phyloP scores from a whole-genome alignment of 2,888 invertebrate species.

The Tenthredo mesomela region DNA sequence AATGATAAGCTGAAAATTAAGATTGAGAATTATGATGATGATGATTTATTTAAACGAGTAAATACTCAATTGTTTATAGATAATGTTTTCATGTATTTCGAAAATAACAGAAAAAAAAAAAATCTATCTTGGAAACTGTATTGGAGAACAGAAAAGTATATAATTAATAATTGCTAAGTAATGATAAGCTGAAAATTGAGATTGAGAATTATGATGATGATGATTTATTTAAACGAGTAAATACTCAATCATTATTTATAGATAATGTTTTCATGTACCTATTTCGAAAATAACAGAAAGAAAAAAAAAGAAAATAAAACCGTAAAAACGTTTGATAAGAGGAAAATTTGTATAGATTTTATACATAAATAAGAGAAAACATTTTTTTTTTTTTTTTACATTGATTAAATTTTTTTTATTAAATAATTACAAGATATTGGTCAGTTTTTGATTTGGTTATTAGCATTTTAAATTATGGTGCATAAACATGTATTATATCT shows the following conservation, averaged over 20 bases:
- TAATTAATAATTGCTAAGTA: not conserved
- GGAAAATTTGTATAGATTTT: not conserved
- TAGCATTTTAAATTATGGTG: constrained; percentile 25
- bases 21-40: not conserved
- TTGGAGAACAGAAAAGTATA: not conserved
- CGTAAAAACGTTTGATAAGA: not conserved
- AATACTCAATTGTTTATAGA: not conserved
- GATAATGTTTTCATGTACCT: not conserved
- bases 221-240: not conserved
- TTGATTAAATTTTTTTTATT: constrained; percentile 36
- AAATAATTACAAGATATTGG: constrained; percentile 50
- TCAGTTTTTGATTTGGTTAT: constrained; percentile 48
- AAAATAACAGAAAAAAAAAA: not conserved
- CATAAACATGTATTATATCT: constrained; percentile 4
- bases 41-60: not conserved
- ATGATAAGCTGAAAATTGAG: not conserved
- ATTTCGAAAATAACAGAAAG: not conserved
- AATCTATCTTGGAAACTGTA: not conserved
- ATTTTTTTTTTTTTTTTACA: not conserved
- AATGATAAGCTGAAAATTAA: not conserved
- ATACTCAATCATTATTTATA: not conserved
- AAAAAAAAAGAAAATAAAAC: not conserved
- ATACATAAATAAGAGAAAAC: too few species aligned
- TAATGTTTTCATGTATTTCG: not conserved
- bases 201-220: not conserved